phyloP scores from a whole-genome alignment of 2,113 vertebrate genomes.

The Leptocoma aspasia region DNA sequence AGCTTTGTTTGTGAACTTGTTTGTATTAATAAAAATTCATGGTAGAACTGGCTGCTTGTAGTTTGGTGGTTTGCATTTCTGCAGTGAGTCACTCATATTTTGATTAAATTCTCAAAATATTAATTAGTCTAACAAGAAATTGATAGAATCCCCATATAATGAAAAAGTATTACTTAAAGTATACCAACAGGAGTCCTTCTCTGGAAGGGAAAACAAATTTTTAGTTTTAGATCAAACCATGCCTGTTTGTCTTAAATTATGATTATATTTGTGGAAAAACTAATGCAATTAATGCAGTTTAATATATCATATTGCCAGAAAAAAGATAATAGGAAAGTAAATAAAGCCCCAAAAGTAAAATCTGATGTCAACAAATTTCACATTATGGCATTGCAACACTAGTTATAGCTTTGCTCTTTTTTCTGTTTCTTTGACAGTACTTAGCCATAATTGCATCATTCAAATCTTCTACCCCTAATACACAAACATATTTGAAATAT shows the following conservation, averaged over 20 bases:
- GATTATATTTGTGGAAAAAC: background rate
- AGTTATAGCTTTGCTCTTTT: background rate
- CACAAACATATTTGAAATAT: background rate
- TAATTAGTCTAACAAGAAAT: background rate
- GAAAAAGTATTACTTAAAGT: background rate
- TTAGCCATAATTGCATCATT: background rate
- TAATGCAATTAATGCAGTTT: background rate
- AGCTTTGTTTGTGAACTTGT: background rate
- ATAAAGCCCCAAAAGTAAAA: background rate
- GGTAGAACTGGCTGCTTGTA: background rate
- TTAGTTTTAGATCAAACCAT: background rate
- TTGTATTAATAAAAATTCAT: background rate
- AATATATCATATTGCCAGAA: background rate
- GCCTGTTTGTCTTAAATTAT: background rate
- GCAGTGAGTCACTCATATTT: background rate
- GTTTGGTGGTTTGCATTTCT: background rate
- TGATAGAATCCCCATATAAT: background rate
- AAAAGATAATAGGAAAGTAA: background rate
- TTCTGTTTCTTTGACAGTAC: background rate
- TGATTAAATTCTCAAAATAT: background rate
- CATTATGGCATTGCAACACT: background rate
- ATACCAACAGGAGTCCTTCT: background rate
- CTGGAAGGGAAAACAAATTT: background rate
- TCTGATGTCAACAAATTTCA: background rate
- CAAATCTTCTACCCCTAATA: background rate